A percentile compares a stretch with the other conserved stretches of the same genome.
Evolutionary conservation across 2,797 vertebrate genomes (phyloP).

Genomic region (Pterois miles): DNA sequence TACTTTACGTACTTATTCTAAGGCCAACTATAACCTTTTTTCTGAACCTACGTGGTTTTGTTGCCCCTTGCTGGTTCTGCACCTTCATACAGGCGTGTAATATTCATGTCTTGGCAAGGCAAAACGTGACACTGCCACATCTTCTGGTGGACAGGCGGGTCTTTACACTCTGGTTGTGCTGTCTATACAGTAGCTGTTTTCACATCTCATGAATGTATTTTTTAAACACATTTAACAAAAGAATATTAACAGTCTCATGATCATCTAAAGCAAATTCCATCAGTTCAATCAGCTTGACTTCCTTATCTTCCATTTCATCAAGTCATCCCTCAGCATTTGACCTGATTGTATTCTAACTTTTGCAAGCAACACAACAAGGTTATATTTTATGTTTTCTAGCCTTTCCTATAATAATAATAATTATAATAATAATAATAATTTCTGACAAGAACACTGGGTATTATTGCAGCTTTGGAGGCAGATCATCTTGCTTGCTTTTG

Average conservation of each 20-base stretch:
- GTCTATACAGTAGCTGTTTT: neutral
- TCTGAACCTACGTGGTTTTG: too few species aligned
- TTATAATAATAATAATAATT: constrained; percentile 25
- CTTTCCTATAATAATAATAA: constrained; percentile 5
- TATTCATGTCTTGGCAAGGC: too few species aligned
- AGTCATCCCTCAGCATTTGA: neutral
- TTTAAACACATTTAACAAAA: neutral
- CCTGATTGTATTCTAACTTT: neutral
- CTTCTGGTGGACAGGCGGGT: too few species aligned
- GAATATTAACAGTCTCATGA: neutral
- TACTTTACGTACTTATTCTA: too few species aligned
- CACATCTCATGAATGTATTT: neutral
- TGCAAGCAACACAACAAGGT: neutral
- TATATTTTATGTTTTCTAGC: neutral
- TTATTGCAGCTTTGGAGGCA: constrained; percentile 24
- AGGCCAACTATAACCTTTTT: too few species aligned
- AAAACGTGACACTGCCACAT: too few species aligned
- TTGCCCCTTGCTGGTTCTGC: too few species aligned
- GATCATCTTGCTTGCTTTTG: constrained; percentile 29
- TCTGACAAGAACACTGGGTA: constrained; percentile 25
- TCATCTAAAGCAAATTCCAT: neutral
- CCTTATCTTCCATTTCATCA: neutral
- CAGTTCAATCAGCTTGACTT: neutral
- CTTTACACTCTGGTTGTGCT: too few species aligned
- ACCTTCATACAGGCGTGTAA: too few species aligned